Conservation (phyloP, 2,797 vertebrate genomes). For the Mormyrus proboscirostris region DNA sequence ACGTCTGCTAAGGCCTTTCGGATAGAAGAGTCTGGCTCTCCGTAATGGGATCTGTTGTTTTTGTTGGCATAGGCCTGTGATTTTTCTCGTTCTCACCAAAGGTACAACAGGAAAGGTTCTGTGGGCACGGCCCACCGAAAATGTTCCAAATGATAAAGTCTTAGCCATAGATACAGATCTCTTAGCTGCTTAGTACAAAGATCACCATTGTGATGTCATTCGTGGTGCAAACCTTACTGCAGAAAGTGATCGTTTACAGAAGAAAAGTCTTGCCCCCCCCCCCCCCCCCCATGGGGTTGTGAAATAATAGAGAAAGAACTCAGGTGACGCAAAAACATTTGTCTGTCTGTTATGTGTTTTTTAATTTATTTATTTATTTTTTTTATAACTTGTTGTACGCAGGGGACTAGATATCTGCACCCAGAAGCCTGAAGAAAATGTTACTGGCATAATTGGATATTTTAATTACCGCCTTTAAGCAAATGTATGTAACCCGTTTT, state of each 20-base stretch:
- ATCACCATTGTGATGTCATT: background rate
- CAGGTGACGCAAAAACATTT: constrained; percentile 7
- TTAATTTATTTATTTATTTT: no score
- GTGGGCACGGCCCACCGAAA: background rate
- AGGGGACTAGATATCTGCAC: background rate
- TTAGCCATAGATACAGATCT: background rate
- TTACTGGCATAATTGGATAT: constrained; percentile 14
- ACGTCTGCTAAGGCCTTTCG: background rate
- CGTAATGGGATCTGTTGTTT: constrained; percentile 21
- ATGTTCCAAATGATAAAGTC: constrained; percentile 1
- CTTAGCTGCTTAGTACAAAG: background rate
- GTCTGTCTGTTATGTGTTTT: background rate
- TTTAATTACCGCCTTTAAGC: constrained; percentile 6
- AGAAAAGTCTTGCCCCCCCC: background rate
- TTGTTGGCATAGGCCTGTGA: background rate
- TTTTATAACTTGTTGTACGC: background rate
- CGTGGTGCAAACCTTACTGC: background rate
- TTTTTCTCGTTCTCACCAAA: constrained; percentile 20
- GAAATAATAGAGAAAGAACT: constrained; percentile 25
- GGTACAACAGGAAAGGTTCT: constrained; percentile 16
- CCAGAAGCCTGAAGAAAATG: background rate
- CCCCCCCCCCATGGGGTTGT: background rate
- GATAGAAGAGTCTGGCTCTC: constrained; percentile 14
- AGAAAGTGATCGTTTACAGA: background rate
- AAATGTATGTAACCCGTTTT: background rate